These are phyloP conservation scores for Miichthys miiuy DNA, from an alignment of 2,797 vertebrate genomes.

Conservation along the genomic window DNA sequence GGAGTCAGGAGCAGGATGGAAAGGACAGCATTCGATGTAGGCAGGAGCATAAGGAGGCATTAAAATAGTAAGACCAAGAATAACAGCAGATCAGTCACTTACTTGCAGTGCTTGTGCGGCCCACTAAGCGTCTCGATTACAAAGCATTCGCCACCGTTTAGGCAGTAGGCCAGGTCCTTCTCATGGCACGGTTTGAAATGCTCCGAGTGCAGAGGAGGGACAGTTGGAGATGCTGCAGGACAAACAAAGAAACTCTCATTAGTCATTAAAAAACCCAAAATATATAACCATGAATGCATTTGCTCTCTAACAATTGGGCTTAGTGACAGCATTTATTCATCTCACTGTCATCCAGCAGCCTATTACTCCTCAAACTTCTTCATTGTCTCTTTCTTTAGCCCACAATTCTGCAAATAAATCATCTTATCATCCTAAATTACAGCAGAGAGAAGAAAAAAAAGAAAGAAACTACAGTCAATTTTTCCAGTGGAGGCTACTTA, in stretches of 20 bases:
- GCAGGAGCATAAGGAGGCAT: neutral
- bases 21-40: neutral
- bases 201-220: conserved; percentile 93
- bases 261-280: conserved; percentile 22
- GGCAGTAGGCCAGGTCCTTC: conserved; percentile 97
- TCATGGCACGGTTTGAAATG: conserved; percentile 98
- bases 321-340: neutral
- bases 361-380: conserved; percentile 9
- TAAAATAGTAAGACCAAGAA: neutral
- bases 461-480: neutral
- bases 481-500: conserved; percentile 24
- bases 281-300: neutral
- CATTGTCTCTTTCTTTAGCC: conserved; percentile 2
- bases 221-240: conserved; percentile 90
- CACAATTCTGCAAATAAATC: conserved; percentile 24
- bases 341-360: neutral
- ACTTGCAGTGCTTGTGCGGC: conserved; percentile 99
- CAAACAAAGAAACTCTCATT: conserved; percentile 47
- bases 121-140: conserved; percentile 97
- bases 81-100: conserved; percentile 74
- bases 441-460: conserved; percentile 4
- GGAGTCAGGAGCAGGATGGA: neutral
- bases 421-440: conserved; percentile 12
- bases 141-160: conserved; percentile 97
- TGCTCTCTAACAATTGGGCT: neutral